Base-by-base conservation (phyloP, 2,888 invertebrate genomes). In the Dicycla oo region DNA sequence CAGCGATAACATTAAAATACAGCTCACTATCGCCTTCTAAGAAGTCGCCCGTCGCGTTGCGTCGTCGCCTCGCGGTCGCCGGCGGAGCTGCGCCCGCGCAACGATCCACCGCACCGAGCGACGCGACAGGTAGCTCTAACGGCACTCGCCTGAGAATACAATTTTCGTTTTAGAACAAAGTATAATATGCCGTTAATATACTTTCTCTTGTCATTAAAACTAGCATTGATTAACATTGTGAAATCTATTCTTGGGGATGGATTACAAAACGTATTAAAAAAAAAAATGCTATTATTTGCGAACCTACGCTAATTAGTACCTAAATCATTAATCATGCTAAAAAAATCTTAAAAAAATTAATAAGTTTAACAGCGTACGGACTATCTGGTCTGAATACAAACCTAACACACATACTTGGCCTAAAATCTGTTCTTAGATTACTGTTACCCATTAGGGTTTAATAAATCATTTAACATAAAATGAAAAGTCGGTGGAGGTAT, bases 1-100 rank as follows among this genome's bases (percentile, higher is more conserved):
- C 90, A 91, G 92, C 94, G 95, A 96, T 95, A 95, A 94, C 94
- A 92, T 95, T 94, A 93, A 93, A 94, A 94, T 92, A 94, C 93
- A 91, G 91, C 93, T 90, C 92, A 92, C 93, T 94, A 93, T 94
- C 93, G 93, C 91, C 93, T 95, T 95, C 96, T 90, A 82, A 93
- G 95, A 96, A 95, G 88, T 90, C 89, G 90, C 85, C 85, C 89
- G 92, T 86, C 88, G 86, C 77, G 73, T 80, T 56, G 68, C 62
- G 81, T 66, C 51, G 83, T 57, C 69, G 69, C 66, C 53, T 49
- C 65, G 65, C 65, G 62, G 80, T 87, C 88, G 76, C 87, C 88
- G 84, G 87, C 76, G 65, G 80, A 82, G 86, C 65, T 80, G 81
- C 71, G 83, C 66, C n/a, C 51, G 83, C 81, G 71, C 81, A 79